These are phyloP conservation scores for Oncorhynchus masou DNA, from an alignment of 2,113 vertebrate genomes.

Conservation along the genomic window DNA sequence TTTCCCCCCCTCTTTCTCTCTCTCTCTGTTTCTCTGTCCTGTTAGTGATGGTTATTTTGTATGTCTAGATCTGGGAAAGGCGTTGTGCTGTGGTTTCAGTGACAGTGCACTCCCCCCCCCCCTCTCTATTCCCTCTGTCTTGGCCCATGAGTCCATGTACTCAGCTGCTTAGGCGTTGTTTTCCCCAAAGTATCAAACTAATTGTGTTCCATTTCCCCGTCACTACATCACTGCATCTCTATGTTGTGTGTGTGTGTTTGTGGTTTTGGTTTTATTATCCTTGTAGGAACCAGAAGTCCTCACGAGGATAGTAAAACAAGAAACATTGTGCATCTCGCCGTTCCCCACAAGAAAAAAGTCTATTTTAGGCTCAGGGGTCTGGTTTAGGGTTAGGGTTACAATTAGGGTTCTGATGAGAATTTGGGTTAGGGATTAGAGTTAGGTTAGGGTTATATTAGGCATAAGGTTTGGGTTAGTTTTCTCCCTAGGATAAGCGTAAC, in stretches of 20 bases:
- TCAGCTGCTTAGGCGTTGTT: slow-evolving; percentile 53
- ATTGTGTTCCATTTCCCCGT: slow-evolving; percentile 59
- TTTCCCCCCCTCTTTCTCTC: slow-evolving; percentile 20
- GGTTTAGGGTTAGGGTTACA: too few relatives aligned
- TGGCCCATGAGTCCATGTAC: slow-evolving; percentile 45
- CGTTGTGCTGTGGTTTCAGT: neutral
- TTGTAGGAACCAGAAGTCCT: too few relatives aligned
- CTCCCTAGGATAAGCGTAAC: too few relatives aligned
- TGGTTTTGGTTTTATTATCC: neutral
- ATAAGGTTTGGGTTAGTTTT: too few relatives aligned
- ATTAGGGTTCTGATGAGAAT: too few relatives aligned
- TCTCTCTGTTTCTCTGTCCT: slow-evolving; percentile 14
- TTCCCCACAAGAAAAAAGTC: too few relatives aligned
- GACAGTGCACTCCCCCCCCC: neutral
- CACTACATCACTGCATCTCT: slow-evolving; percentile 47
- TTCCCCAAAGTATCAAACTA: slow-evolving; percentile 50
- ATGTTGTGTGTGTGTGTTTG: slow-evolving; percentile 33
- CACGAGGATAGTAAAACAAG: too few relatives aligned
- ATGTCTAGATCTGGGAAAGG: neutral
- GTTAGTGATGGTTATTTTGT: too few relatives aligned
- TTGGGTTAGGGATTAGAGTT: too few relatives aligned
- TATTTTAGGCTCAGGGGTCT: too few relatives aligned
- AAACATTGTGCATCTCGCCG: too few relatives aligned
- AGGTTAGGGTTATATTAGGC: too few relatives aligned
- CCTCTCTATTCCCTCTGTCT: slow-evolving; percentile 33